Base-by-base conservation (phyloP, 2,888 invertebrate species). In the Nipponacmea schrenckii region DNA sequence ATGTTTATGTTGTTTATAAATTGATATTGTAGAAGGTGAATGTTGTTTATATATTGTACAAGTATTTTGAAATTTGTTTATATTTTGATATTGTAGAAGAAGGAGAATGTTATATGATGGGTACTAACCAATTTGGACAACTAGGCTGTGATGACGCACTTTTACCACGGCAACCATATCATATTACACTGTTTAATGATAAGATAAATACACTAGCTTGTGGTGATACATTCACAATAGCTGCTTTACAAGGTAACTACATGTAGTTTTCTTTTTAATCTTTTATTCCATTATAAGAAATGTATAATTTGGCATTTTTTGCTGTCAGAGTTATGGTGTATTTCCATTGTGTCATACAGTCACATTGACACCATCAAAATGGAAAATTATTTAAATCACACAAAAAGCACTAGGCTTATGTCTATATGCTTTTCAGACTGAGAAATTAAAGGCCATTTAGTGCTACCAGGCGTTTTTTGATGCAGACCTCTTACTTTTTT, bases 81-180 rank as follows among this genome's bases (percentile, higher is more conserved):
- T 65, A 17, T 15, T 27, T 67, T 20, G n/a, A 45, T 50, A 24
- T 50, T 73, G 8, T 75, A 87, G 87, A 79, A 27, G 79, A 81
- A 67, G 88, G 88, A 10, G 79, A 85, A 64, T 84, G 85, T 66
- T 88, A 81, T 78, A 86, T 85, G 15, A 85, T 87, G 76, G 89
- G 89, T 31, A 85, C 86, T 26, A 87, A 89, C 73, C 86, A 87
- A 79, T 88, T 87, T 79, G 86, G 87, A 26, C 89, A 89, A 80
- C 81, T 89, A 8, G 88, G 87, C 17, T 79, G 81, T 64, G 81
- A 80, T 67, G 74, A 74, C 10, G 77, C 74, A 50, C 78, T 79
- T 31, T 77, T 81, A 62, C 74, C 70, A 45, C 77, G 81, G 63
- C 79, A 80, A 44, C 82, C 83, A 12, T 76, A 81, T 17, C 63